Evolutionary conservation across 1,140 invertebrate genomes (phyloP).

Genomic region (Drosophila pallidifrons): DNA sequence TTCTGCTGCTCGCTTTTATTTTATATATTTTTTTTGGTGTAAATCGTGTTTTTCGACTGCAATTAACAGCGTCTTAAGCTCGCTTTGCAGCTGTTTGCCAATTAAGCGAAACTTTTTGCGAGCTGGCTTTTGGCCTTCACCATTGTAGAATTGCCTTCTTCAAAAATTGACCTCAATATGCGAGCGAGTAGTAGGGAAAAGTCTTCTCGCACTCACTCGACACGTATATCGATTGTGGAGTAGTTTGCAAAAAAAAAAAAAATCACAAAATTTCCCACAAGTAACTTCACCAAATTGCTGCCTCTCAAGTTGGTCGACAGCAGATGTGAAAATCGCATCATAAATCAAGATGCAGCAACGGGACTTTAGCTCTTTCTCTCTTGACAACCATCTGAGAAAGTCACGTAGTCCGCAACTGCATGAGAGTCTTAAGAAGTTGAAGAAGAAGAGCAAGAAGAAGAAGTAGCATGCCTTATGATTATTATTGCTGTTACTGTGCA

Average conservation of each 20-base stretch:
- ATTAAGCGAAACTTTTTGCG: constrained; percentile 9
- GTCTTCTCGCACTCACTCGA: constrained; percentile 4
- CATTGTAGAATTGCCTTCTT: not conserved
- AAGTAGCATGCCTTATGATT: constrained; percentile 1
- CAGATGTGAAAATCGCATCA: constrained; percentile 42
- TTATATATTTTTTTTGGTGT: constrained; percentile 14
- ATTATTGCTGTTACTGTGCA: not conserved
- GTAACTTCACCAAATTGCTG: not conserved
- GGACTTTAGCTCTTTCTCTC: too few relatives aligned
- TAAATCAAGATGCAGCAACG: constrained; percentile 35
- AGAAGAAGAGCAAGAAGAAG: not conserved
- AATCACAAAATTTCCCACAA: not conserved
- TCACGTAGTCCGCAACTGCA: constrained; percentile 16
- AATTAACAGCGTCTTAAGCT: constrained; percentile 50
- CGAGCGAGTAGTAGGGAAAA: too few relatives aligned
- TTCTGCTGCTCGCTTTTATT: constrained; percentile 47
- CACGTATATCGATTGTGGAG: constrained; percentile 15
- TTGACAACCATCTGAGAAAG: constrained; percentile 8
- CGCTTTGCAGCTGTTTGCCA: constrained; percentile 14
- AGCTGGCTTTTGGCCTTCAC: not conserved
- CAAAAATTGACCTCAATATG: constrained; percentile 21
- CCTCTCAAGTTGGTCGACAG: not conserved
- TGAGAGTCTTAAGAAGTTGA: not conserved
- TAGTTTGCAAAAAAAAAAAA: not conserved
- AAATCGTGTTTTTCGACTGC: constrained; percentile 29